Evolutionary conservation across 2,113 vertebrate genomes (phyloP).

Genomic region (Dasyornis broadbenti): DNA sequence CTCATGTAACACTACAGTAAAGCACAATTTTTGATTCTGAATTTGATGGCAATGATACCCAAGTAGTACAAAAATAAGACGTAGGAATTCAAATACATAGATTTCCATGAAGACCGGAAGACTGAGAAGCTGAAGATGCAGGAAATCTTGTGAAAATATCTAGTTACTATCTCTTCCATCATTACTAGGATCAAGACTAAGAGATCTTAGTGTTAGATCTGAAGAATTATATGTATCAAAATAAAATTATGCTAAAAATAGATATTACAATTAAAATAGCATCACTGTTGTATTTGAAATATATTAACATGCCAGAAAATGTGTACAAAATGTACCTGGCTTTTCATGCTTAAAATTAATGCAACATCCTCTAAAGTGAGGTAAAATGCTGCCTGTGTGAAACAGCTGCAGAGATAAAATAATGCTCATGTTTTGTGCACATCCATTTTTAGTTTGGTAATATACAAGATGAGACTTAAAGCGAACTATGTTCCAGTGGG

Average conservation of each 20-base stretch:
- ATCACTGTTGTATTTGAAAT: not conserved
- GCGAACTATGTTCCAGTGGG: not conserved
- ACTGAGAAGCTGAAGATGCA: not conserved
- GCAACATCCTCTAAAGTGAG: not conserved
- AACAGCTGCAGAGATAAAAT: not conserved
- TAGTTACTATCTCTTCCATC: not conserved
- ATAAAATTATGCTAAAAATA: not conserved
- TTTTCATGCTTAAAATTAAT: not conserved
- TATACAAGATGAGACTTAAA: not conserved
- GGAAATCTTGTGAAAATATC: not conserved
- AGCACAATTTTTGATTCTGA: not conserved
- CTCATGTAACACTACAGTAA: not conserved
- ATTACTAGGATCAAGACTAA: slow-evolving; percentile 70
- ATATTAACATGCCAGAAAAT: not conserved
- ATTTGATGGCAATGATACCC: not conserved
- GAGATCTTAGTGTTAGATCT: no score
- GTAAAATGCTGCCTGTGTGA: not conserved
- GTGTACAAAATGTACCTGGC: not conserved
- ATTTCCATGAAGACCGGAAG: not conserved
- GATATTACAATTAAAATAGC: not conserved
- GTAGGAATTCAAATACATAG: not conserved
- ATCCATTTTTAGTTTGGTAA: not conserved
- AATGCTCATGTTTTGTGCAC: not conserved
- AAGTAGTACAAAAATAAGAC: not conserved
- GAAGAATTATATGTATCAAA: slow-evolving; percentile 46